Conservation (phyloP, 2,113 vertebrate species). For the Tonatia bakeri region DNA sequence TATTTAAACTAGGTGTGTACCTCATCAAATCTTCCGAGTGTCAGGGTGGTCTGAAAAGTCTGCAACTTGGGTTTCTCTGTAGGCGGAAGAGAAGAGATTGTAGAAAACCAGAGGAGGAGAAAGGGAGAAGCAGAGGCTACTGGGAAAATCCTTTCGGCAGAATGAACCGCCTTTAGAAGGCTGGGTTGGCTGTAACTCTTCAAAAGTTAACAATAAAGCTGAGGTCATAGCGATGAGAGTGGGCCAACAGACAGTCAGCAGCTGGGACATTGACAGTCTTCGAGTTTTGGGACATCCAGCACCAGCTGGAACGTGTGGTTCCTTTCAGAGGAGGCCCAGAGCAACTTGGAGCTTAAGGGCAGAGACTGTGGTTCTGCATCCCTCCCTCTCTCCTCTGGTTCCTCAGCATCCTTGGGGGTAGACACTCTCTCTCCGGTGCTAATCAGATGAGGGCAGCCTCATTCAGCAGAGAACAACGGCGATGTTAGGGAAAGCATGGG, state of each 20-base stretch:
- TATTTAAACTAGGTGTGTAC: neutral
- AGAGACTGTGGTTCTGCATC: neutral
- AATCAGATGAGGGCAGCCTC: neutral
- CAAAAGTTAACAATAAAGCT: neutral
- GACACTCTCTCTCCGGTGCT: neutral
- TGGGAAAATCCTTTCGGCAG: neutral
- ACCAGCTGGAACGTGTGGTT: neutral
- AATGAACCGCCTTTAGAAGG: neutral
- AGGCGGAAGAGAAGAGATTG: neutral
- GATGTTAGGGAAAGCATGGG: neutral
- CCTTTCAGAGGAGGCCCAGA: neutral
- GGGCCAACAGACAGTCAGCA: no score
- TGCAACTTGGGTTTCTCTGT: neutral
- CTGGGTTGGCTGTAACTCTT: neutral
- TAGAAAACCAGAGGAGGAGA: neutral
- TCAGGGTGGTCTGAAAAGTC: neutral
- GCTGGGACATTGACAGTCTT: neutral
- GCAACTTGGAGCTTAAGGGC: neutral
- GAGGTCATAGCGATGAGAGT: neutral
- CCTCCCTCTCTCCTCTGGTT: neutral
- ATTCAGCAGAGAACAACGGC: neutral
- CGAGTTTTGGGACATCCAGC: neutral
- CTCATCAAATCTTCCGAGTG: neutral
- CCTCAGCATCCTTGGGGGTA: neutral
- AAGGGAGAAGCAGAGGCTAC: neutral